Conservation (phyloP, 35 echinoderm and acorn worm genomes). For the Apostichopus parvimensis region DNA sequence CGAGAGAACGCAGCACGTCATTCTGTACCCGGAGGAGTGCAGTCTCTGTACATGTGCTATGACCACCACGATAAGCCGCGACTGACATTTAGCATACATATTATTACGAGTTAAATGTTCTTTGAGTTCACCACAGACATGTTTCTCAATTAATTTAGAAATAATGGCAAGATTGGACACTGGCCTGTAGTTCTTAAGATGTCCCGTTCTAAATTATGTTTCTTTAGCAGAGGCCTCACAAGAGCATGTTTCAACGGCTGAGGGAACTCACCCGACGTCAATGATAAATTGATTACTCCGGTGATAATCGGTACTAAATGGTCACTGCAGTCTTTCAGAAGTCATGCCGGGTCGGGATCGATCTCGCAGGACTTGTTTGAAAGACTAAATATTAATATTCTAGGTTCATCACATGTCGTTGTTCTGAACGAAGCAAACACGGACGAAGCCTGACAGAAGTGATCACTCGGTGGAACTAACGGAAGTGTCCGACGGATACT, state of each 20-base stretch:
- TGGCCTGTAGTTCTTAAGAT: conserved; percentile 28
- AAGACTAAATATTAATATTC: not conserved
- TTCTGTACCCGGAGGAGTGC: conserved; percentile 50
- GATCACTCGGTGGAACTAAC: conserved; percentile 17
- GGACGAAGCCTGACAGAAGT: not conserved
- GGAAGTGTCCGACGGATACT: not conserved
- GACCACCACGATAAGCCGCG: conserved; percentile 15
- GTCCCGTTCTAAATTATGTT: not conserved
- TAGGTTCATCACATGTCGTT: not conserved
- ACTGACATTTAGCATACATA: not conserved
- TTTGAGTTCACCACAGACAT: conserved; percentile 7
- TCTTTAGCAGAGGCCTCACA: too few relatives aligned
- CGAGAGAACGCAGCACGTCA: conserved; percentile 37
- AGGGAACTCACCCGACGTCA: too few relatives aligned
- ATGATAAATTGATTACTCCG: too few relatives aligned
- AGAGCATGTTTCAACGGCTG: too few relatives aligned
- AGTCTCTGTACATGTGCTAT: conserved; percentile 47
- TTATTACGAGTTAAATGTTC: conserved; percentile 11
- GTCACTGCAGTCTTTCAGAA: too few relatives aligned
- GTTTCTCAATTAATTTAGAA: not conserved
- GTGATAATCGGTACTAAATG: too few relatives aligned
- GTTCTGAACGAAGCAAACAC: not conserved
- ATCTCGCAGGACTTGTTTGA: conserved; percentile 39
- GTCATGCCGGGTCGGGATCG: conserved; percentile 47
- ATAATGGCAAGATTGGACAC: conserved; percentile 23